Evolutionary conservation across 2,113 vertebrate genomes (phyloP), one percentile per base, ranked within the genome.

Genomic region (Hippoglossus stenolepis): DNA sequence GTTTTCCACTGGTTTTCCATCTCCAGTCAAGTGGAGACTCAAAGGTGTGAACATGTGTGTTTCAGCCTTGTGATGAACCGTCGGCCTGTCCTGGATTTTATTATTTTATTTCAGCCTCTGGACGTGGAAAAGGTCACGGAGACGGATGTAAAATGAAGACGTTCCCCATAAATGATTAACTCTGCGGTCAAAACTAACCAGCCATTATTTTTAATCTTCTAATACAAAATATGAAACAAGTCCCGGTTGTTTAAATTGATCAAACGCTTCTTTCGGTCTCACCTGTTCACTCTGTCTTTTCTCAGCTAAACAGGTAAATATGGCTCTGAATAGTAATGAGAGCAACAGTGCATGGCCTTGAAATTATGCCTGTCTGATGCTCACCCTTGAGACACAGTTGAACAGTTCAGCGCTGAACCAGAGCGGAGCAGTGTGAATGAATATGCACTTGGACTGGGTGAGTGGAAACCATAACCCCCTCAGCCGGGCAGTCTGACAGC

Each of bases 321-420:
- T 84, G 80, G 60, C 68, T 70, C 72, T 31, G 89, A 87, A 93
- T 92, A 84, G 69, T 74, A 91, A 93, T 89, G 84, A 80, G 86
- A 82, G 70, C 85, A 80, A 77, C 78, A 70, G 88, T 84, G 83
- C 87, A 61, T 89, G 89, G 86, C 83, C 77, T 77, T 91, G 84
- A 89, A 88, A 92, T 91, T 83, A 88, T 83, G 85, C 80, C 81
- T 87, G 85, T 85, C 77, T 90, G 85, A 88, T 73, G 75, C 70
- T 87, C 87, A 85, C 91, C 91, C 87, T 85, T 75, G 88, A 90
- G 91, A 90, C 86, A 87, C 89, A 89, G 91, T 83, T 89, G 86
- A 91, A 85, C 89, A 85, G 91, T 89, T 91, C 88, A 91, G 85
- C 59, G 65, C 81, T 89, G 84, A 90, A 91, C 83, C 78, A 79